Evolutionary conservation across 1,140 invertebrate genomes (phyloP).

Genomic region (Drosophila jambulina): DNA sequence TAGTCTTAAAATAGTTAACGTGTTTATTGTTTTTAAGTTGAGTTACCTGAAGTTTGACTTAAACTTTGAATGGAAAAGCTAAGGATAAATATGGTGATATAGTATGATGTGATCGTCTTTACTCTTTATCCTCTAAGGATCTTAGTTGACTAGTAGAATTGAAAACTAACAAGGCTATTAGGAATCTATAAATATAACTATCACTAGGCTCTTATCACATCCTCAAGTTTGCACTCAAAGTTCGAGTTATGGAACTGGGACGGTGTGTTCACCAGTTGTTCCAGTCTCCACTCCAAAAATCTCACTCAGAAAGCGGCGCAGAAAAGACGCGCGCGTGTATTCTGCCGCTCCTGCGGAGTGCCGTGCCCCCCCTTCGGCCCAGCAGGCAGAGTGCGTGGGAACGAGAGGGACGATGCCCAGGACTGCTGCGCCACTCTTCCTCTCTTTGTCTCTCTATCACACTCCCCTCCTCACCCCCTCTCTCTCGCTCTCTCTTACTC

Average conservation of each 20-base stretch:
- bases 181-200: constrained; percentile 1
- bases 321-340: constrained; percentile 51
- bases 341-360: not conserved
- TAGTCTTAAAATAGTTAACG: no score
- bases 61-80: no score
- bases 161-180: not conserved
- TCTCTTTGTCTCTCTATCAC: constrained; percentile 1
- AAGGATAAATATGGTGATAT: no score
- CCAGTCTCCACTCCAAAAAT: constrained; percentile 28
- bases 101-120: no score
- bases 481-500: not conserved
- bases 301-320: constrained; percentile 47
- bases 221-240: not conserved
- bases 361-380: no score
- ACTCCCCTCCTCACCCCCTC: not conserved
- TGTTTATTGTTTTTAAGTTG: no score
- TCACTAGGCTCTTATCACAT: constrained; percentile 3
- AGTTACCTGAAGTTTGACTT: no score
- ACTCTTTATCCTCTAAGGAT: no score
- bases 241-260: constrained; percentile 18
- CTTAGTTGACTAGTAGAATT: not conserved
- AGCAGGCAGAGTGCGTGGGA: constrained; percentile 10
- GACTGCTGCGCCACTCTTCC: constrained; percentile 14
- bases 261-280: constrained; percentile 5
- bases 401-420: constrained; percentile 26